These are phyloP conservation scores for Trimorus sp. DNA, from an alignment of 2,888 invertebrate species.

Conservation along the genomic window DNA sequence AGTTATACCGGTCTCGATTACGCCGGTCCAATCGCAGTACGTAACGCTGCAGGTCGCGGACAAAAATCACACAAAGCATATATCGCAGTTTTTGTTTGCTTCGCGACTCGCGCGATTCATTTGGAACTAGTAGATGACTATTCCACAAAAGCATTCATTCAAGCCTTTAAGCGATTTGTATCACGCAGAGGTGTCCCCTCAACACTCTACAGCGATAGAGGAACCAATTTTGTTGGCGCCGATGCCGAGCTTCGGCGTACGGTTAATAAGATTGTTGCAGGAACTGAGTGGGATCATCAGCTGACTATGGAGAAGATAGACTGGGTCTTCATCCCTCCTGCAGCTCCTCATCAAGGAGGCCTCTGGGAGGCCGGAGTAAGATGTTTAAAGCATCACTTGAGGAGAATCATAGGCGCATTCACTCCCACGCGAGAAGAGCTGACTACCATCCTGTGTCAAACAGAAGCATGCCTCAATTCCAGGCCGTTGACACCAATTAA, in stretches of 20 bases:
- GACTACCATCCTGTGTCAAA: background rate
- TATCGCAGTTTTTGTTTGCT: slow-evolving; percentile 1
- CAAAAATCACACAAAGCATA: slow-evolving; percentile 2
- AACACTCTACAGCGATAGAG: slow-evolving; percentile 1
- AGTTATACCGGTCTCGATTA: slow-evolving; percentile 14
- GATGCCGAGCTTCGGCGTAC: no score
- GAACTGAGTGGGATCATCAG: no score
- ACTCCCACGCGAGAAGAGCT: background rate
- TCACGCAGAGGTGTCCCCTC: background rate
- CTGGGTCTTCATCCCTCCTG: slow-evolving; percentile 5
- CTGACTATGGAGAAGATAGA: no score
- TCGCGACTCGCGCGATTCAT: slow-evolving; percentile 5
- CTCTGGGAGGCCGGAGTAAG: slow-evolving; percentile 16
- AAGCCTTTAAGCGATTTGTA: slow-evolving; percentile 9
- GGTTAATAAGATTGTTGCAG: no score
- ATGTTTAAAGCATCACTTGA: slow-evolving; percentile 1
- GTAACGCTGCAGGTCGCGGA: slow-evolving; percentile 6
- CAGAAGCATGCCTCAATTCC: slow-evolving; percentile 2
- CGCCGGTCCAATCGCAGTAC: slow-evolving; percentile 6
- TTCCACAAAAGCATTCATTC: background rate
- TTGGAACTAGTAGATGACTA: slow-evolving; percentile 2
- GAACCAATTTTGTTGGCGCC: background rate
- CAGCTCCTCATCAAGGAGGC: slow-evolving; percentile 2
- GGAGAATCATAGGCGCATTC: background rate
- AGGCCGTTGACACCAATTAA: slow-evolving; percentile 6